Conservation (phyloP, 2,797 vertebrate species). For the Pseudocheirus occidentalis region DNA sequence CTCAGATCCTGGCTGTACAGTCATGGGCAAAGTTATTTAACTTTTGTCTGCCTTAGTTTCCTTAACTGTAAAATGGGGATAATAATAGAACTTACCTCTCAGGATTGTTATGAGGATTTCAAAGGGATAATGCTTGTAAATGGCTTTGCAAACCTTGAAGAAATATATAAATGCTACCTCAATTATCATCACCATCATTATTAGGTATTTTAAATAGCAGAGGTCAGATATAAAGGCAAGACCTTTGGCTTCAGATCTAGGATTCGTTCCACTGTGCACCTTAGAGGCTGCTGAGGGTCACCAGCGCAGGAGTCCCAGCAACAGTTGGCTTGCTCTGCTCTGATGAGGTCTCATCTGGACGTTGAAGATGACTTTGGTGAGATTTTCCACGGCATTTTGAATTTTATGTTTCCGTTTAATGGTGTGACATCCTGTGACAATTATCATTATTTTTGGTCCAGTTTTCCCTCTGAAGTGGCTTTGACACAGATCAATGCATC, state of each 20-base stretch:
- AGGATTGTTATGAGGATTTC: not conserved
- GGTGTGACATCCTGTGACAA: slow-evolving; percentile 75
- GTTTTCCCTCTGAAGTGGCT: slow-evolving; percentile 78
- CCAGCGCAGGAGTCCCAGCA: not conserved
- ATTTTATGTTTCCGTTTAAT: slow-evolving; percentile 77
- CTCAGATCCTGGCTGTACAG: not conserved
- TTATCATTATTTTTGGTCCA: slow-evolving; percentile 79
- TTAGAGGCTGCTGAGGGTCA: not conserved
- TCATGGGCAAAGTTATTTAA: not conserved
- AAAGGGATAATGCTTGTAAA: not conserved
- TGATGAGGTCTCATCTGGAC: slow-evolving; percentile 8
- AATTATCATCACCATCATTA: not conserved
- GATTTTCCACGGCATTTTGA: slow-evolving; percentile 62
- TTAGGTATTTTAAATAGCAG: not conserved
- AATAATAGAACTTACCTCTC: not conserved
- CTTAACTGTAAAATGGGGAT: not conserved
- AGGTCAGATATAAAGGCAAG: not conserved
- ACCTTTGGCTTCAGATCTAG: not conserved
- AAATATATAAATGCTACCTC: not conserved
- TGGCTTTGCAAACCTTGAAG: not conserved
- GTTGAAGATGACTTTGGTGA: slow-evolving; percentile 51
- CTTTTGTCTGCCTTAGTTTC: not conserved
- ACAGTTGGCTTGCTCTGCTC: slow-evolving; percentile 43
- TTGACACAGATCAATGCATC: slow-evolving; percentile 85
- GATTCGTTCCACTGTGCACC: not conserved